A percentile compares a stretch with the other conserved stretches of the same genome.
Evolutionary conservation across 92 coral and sea anemone species (phyloP).

Genomic region (Heliopora coerulea): DNA sequence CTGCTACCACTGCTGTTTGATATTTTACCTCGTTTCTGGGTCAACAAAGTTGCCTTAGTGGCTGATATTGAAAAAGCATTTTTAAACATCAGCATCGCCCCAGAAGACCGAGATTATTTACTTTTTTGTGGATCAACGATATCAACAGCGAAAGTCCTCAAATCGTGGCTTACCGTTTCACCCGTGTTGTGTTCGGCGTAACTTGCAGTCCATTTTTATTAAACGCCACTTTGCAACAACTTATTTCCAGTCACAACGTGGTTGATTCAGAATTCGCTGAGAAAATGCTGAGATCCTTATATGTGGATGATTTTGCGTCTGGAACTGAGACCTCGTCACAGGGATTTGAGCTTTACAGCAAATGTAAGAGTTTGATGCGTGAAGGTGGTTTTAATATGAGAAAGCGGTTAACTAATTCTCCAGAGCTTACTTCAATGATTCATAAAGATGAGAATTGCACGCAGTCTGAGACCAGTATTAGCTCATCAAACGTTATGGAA

Average conservation of each 20-base stretch:
- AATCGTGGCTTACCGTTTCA: too few relatives aligned
- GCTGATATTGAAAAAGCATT: slow-evolving; percentile 4
- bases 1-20: too few relatives aligned
- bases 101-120: background rate
- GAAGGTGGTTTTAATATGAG: slow-evolving; percentile 47
- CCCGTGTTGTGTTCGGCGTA: too few relatives aligned
- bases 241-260: too few relatives aligned
- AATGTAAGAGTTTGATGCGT: background rate
- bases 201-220: too few relatives aligned
- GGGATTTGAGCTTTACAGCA: background rate
- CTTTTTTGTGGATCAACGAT: slow-evolving; percentile 6
- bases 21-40: background rate
- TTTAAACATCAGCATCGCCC: background rate
- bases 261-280: slow-evolving; percentile 32
- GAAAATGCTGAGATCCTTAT: slow-evolving; percentile 33
- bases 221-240: too few relatives aligned
- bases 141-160: background rate
- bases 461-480: too few relatives aligned
- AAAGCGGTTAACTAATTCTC: slow-evolving; percentile 34
- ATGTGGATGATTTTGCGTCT: slow-evolving; percentile 36
- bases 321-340: background rate
- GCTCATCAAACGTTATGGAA: too few relatives aligned
- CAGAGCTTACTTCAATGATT: too few relatives aligned
- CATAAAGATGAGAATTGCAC: too few relatives aligned
- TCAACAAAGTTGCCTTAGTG: background rate